Base-by-base conservation (phyloP, 2,888 invertebrate species). In the Mayetiola destructor region DNA sequence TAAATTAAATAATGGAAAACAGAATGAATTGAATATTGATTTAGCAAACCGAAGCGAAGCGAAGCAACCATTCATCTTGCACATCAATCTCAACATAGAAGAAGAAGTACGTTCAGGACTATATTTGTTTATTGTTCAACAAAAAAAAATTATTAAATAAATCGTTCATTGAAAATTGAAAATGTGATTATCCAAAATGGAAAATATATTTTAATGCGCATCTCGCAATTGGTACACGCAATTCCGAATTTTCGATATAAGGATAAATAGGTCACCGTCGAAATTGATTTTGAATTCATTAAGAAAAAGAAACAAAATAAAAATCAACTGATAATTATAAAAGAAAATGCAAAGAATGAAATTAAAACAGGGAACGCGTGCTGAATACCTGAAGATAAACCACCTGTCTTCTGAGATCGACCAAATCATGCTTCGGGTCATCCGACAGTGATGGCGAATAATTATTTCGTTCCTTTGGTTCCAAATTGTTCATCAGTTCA, bases 321-420 rank as follows among this genome's bases (percentile, higher is more conserved):
- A 29, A 27, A 30, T 16, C 27, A n/a, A 52, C 27, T 29, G 16
- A n/a, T 23, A 23, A 58, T 58, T 54, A 57, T 35, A 58, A 32
- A 55, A 29, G 57, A 30, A 56, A 57, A 48, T 37, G 6, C 21
- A 16, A 30, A 36, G 21, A 37, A 21, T 10, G n/a, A 37, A 20
- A 55, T 4, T n/a, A 55, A 57, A 48, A 37, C 20, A 27, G 55
- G 54, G 61, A 61, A 60, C 66, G 67, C 69, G 69, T 53, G 53
- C 53, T 53, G 69, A 67, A 70, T 72, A 80, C 86, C 79, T 87
- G 87, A 70, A 88, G 77, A 73, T 84, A 87, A 70, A 86, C 76
- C 68, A 88, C 84, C 76, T 89, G 88, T 64, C 88, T 79, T 62
- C 84, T 79, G 73, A 89, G 78, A 74, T 88, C 88, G 37, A 82